Evolutionary conservation across 2,797 vertebrate genomes (phyloP).

Genomic region (Gymnoscopelus braueri): DNA sequence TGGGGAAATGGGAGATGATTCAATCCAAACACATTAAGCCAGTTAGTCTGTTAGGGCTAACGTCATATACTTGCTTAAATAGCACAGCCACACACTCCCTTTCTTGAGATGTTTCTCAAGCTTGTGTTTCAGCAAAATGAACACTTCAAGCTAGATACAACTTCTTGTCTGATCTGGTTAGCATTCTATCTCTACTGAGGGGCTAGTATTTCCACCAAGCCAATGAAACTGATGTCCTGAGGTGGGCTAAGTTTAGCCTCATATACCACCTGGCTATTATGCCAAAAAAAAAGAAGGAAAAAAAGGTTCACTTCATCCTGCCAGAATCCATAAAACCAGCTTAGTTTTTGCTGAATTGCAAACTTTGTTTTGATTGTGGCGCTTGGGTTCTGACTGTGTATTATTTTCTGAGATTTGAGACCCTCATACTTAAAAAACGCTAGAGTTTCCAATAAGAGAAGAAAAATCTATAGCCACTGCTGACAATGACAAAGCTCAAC

Average conservation of each 20-base stretch:
- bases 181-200: slow-evolving; percentile 8
- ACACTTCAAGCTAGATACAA: slow-evolving; percentile 16
- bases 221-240: slow-evolving; percentile 32
- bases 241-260: slow-evolving; percentile 54
- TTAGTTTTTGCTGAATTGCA: slow-evolving; percentile 67
- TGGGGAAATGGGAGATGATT: slow-evolving; percentile 3
- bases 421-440: slow-evolving; percentile 54
- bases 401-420: slow-evolving; percentile 51
- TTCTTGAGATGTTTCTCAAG: slow-evolving; percentile 6
- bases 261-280: slow-evolving; percentile 54
- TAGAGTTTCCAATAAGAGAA: slow-evolving; percentile 54
- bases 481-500: slow-evolving; percentile 58
- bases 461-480: slow-evolving; percentile 40
- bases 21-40: background rate
- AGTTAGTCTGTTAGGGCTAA: slow-evolving; percentile 1
- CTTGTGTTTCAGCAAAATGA: slow-evolving; percentile 14
- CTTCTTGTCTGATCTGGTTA: slow-evolving; percentile 26
- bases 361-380: slow-evolving; percentile 68
- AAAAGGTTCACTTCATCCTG: slow-evolving; percentile 41
- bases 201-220: slow-evolving; percentile 3
- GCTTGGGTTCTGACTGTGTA: slow-evolving; percentile 61
- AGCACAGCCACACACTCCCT: background rate
- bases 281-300: slow-evolving; percentile 46
- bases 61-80: background rate
- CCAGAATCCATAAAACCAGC: slow-evolving; percentile 61